Conservation (phyloP, 2,888 invertebrate species). For the Acheta domesticus region DNA sequence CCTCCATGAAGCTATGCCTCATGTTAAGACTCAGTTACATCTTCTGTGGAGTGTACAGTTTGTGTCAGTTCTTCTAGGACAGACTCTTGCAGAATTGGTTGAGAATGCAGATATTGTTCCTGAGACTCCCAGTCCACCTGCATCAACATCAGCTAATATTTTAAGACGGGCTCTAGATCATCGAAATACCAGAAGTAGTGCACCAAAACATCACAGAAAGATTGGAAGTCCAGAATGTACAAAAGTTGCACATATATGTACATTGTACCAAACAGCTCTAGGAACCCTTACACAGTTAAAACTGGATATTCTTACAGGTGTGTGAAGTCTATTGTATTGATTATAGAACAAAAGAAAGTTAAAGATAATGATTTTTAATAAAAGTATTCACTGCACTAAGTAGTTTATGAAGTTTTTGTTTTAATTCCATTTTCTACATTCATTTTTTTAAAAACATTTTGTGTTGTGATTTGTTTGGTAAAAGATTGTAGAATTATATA, state of each 20-base stretch:
- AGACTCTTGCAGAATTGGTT: conserved; percentile 39
- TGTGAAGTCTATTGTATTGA: conserved; percentile 21
- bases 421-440: too few species aligned
- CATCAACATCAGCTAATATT: conserved; percentile 47
- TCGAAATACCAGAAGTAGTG: conserved; percentile 54
- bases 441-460: too few species aligned
- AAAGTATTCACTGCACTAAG: too few species aligned
- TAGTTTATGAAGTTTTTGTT: too few species aligned
- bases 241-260: conserved; percentile 81
- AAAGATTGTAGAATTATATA: too few species aligned
- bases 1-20: conserved; percentile 67
- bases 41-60: conserved; percentile 62
- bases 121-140: conserved; percentile 27
- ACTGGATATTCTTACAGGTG: conserved; percentile 88
- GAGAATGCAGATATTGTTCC: neutral
- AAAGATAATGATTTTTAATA: too few species aligned
- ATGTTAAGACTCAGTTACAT: conserved; percentile 65
- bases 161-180: conserved; percentile 60
- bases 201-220: conserved; percentile 66
- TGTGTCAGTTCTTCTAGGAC: conserved; percentile 43
- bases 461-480: too few species aligned
- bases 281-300: conserved; percentile 86
- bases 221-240: conserved; percentile 78
- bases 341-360: too few species aligned
- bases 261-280: conserved; percentile 87